phyloP scores from a whole-genome alignment of 2,797 vertebrate species.

The Heteromormyrus szaboi region DNA sequence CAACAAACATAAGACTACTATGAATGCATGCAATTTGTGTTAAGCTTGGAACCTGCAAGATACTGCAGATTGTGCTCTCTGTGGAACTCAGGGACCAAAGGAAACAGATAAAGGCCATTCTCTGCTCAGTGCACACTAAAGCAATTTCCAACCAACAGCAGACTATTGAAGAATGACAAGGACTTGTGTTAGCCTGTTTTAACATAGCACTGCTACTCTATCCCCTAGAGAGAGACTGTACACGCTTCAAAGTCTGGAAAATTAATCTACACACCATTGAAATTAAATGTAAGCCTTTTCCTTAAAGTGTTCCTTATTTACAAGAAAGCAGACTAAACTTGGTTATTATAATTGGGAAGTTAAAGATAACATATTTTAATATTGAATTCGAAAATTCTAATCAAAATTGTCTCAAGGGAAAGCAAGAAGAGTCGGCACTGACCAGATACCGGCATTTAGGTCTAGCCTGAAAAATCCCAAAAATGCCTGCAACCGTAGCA shows the following conservation, averaged over 20 bases:
- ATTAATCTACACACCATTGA: not conserved
- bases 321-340: not conserved
- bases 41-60: not conserved
- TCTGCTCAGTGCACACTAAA: not conserved
- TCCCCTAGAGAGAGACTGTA: not conserved
- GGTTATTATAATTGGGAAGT: not conserved
- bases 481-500: not conserved
- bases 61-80: not conserved
- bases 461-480: not conserved
- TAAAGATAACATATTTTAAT: not conserved
- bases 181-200: not conserved
- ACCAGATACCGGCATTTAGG: not conserved
- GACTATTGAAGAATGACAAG: not conserved
- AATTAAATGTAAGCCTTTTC: not conserved
- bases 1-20: not conserved
- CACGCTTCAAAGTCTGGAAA: not conserved
- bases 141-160: not conserved
- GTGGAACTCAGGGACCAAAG: not conserved
- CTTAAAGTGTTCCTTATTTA: not conserved
- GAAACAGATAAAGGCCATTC: not conserved
- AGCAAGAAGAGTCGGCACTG: not conserved
- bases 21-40: not conserved
- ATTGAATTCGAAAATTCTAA: not conserved
- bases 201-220: not conserved
- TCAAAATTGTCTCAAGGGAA: not conserved